A percentile compares a stretch with the other conserved stretches of the same genome.
Conservation (phyloP, 2,113 vertebrate species). For the Petaurus breviceps region DNA sequence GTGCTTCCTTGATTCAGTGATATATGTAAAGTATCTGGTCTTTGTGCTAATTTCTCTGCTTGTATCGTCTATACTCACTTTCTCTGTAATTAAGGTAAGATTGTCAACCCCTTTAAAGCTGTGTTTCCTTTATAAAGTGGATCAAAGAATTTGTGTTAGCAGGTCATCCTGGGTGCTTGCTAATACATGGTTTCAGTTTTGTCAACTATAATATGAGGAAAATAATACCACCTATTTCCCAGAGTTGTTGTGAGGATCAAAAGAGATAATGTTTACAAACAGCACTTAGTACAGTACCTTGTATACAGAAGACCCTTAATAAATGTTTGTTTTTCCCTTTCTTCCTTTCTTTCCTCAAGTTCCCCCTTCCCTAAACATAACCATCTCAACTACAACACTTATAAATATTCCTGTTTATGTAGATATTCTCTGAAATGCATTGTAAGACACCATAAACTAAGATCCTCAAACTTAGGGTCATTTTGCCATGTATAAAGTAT, state of each 20-base stretch:
- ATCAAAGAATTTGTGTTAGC: too few species aligned
- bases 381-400: background rate
- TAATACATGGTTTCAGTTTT: too few species aligned
- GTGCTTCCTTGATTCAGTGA: too few species aligned
- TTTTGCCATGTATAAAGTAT: slow-evolving; percentile 3
- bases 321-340: background rate
- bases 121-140: too few species aligned
- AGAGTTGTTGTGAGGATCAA: background rate
- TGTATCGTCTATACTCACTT: too few species aligned
- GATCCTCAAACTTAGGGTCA: background rate
- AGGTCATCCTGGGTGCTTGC: too few species aligned
- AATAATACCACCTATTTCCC: background rate
- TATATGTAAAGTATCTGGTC: too few species aligned
- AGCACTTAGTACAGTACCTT: background rate
- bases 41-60: too few species aligned
- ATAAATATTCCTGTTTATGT: background rate
- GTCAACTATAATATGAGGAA: background rate
- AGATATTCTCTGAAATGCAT: background rate
- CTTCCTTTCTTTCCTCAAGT: background rate
- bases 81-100: too few species aligned
- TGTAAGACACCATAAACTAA: slow-evolving; percentile 4
- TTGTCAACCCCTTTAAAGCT: too few species aligned
- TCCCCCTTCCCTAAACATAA: too few species aligned
- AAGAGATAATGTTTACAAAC: background rate
- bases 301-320: background rate